A percentile compares a stretch with the other conserved stretches of the same genome.
Conservation (phyloP, 2,113 vertebrate species). For the Chaetura pelagica region DNA sequence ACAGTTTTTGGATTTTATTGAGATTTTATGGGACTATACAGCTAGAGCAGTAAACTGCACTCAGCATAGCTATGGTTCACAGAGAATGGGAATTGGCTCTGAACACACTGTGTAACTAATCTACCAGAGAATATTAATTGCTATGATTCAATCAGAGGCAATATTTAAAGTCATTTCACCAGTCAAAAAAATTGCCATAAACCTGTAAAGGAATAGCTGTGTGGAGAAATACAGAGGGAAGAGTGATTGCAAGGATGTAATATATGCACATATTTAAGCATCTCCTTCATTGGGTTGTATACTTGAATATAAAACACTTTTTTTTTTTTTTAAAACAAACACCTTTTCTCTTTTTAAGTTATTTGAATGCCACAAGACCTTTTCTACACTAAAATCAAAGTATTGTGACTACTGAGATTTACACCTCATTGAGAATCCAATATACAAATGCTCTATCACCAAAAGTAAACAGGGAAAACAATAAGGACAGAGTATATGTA, state of each 20-base stretch:
- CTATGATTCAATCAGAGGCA: slow-evolving; percentile 57
- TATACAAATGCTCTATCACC: not conserved
- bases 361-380: not conserved
- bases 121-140: slow-evolving; percentile 72
- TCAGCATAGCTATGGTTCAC: slow-evolving; percentile 27
- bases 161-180: slow-evolving; percentile 56
- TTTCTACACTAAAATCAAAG: not conserved
- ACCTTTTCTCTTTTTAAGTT: slow-evolving; percentile 20
- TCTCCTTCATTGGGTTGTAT: not conserved
- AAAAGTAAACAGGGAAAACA: slow-evolving; percentile 4
- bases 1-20: slow-evolving; percentile 78
- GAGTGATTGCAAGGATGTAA: not conserved
- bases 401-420: slow-evolving; percentile 35
- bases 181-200: slow-evolving; percentile 57
- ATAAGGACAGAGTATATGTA: not conserved
- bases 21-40: slow-evolving; percentile 72
- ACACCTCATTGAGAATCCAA: slow-evolving; percentile 13
- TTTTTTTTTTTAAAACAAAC: slow-evolving; percentile 23
- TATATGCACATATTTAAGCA: slow-evolving; percentile 6
- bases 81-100: slow-evolving; percentile 30
- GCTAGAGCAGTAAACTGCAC: slow-evolving; percentile 59
- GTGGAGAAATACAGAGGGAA: not conserved
- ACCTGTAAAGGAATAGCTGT: not conserved
- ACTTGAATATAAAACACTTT: not conserved
- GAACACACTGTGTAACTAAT: slow-evolving; percentile 40